Conservation (phyloP, 2,888 invertebrate species). For the Nymphalis c-album region DNA sequence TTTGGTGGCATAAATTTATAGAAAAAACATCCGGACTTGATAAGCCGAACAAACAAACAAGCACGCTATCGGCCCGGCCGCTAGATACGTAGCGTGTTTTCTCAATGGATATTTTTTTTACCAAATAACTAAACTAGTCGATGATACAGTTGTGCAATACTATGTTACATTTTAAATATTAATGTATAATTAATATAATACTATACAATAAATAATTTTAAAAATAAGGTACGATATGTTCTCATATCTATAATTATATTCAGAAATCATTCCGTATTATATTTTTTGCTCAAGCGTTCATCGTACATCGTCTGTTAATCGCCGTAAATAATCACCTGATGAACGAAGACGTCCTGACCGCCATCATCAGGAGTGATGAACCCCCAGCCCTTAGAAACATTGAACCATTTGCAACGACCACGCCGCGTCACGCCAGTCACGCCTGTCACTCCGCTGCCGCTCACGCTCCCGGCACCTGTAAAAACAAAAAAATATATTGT, state of each 20-base stretch:
- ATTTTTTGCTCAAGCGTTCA: no score
- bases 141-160: neutral
- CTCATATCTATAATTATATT: no score
- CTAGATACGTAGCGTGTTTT: conserved; percentile 71
- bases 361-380: conserved; percentile 95
- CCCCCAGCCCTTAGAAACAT: conserved; percentile 97
- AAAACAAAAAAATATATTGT: conserved; percentile 24
- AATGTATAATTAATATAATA: no score
- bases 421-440: conserved; percentile 84
- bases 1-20: conserved; percentile 77
- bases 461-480: conserved; percentile 63
- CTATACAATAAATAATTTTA: no score
- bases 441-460: conserved; percentile 68
- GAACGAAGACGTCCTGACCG: conserved; percentile 95
- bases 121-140: conserved; percentile 42
- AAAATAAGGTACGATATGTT: no score
- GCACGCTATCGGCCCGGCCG: conserved; percentile 77
- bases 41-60: conserved; percentile 80
- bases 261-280: no score
- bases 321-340: conserved; percentile 85
- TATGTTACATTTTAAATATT: neutral
- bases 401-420: conserved; percentile 97
- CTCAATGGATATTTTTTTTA: conserved; percentile 66
- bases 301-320: neutral
- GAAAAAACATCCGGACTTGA: conserved; percentile 81